A percentile compares a stretch with the other conserved stretches of the same genome.
Conservation (phyloP, 2,797 vertebrate species). For the Sylvilagus floridanus region DNA sequence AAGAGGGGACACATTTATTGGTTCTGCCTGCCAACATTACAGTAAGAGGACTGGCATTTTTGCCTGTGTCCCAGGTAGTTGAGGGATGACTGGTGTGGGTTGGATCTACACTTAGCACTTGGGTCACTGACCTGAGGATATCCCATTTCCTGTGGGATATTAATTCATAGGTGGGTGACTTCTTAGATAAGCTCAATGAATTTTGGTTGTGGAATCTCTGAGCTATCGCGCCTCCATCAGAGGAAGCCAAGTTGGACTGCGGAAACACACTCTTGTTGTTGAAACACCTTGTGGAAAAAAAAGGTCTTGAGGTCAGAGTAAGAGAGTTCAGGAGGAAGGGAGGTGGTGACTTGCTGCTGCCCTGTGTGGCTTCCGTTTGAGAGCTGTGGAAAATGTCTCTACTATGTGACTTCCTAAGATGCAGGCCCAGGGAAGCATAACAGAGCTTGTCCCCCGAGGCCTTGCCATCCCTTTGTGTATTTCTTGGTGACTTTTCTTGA, state of each 20-base stretch:
- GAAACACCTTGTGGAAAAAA: background rate
- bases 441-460: slow-evolving; percentile 41
- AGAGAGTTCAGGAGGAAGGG: background rate
- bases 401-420: slow-evolving; percentile 2
- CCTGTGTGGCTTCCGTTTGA: background rate
- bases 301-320: background rate
- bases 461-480: slow-evolving; percentile 46
- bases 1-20: background rate
- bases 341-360: background rate
- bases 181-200: background rate
- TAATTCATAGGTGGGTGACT: background rate
- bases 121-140: background rate
- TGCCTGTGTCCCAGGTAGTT: background rate
- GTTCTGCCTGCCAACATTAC: background rate
- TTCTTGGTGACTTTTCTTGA: slow-evolving; percentile 52
- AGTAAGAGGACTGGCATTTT: background rate
- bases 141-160: background rate
- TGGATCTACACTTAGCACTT: background rate
- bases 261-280: background rate
- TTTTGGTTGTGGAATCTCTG: background rate
- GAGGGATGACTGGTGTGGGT: background rate
- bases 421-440: slow-evolving; percentile 57
- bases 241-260: background rate
- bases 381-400: background rate
- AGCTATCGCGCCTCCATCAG: background rate